These are phyloP conservation scores for Alentia gelatinosa DNA, from an alignment of 2,888 invertebrate genomes.

Conservation along the genomic window DNA sequence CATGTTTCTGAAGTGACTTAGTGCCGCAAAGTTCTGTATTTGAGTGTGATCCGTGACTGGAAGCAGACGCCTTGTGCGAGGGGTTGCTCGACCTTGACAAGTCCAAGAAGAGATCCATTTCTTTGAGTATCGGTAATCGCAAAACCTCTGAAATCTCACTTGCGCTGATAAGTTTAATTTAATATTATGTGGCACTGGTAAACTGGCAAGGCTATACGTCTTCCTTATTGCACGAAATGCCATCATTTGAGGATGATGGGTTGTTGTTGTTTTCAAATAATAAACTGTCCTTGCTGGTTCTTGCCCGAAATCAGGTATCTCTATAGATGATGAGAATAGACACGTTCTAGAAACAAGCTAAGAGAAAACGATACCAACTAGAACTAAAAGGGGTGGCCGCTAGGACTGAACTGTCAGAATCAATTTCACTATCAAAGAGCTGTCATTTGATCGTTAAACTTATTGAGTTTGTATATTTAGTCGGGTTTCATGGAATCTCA, in stretches of 20 bases:
- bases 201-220: no score
- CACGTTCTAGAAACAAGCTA: no score
- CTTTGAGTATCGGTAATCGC: no score
- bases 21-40: no score
- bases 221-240: neutral
- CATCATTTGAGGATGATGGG: neutral
- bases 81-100: conserved; percentile 6
- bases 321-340: neutral
- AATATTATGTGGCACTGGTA: no score
- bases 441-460: neutral
- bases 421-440: neutral
- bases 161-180: no score
- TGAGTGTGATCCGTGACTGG: no score
- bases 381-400: neutral
- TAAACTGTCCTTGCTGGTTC: neutral
- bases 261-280: neutral
- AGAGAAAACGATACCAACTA: neutral
- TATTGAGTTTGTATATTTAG: neutral
- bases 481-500: neutral
- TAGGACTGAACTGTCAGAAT: no score
- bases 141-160: no score
- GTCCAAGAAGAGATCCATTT: neutral
- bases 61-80: no score
- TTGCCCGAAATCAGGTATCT: no score
- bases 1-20: neutral